These are phyloP conservation scores for Phrynocephalus vlangalii DNA, from an alignment of 2,797 vertebrate species.

Conservation along the genomic window DNA sequence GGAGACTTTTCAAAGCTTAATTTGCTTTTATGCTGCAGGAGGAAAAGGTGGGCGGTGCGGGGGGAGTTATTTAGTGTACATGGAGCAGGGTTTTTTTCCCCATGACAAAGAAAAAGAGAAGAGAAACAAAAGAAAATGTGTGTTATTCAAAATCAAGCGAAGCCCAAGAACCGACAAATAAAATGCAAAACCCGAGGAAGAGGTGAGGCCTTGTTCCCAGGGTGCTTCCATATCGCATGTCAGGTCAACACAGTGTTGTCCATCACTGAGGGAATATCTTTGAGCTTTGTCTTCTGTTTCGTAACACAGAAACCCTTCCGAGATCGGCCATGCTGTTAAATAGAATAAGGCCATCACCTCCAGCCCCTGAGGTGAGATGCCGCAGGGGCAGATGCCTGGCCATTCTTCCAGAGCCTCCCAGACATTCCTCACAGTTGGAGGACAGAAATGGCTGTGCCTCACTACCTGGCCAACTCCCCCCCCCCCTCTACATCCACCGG, in stretches of 20 bases:
- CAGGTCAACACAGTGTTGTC: conserved; percentile 64
- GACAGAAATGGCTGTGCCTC: neutral
- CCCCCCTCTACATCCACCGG: neutral
- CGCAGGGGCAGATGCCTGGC: neutral
- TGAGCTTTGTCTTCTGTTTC: conserved; percentile 41
- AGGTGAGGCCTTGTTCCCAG: conserved; percentile 58
- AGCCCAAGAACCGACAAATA: conserved; percentile 34
- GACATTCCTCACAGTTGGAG: neutral
- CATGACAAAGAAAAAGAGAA: conserved; percentile 7
- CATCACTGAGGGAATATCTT: conserved; percentile 59
- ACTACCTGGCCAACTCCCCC: neutral
- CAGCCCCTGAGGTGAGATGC: neutral
- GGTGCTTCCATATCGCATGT: conserved; percentile 62
- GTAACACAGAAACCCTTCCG: neutral
- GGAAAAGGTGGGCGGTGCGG: conserved; percentile 58
- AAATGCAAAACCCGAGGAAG: conserved; percentile 28
- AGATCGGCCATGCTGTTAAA: neutral
- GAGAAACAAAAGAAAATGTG: conserved; percentile 64
- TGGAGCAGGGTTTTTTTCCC: neutral
- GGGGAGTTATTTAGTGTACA: neutral
- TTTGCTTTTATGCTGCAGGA: conserved; percentile 87
- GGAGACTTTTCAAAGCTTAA: conserved; percentile 80
- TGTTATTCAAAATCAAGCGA: conserved; percentile 71
- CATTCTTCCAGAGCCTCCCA: neutral
- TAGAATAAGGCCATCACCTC: neutral